Conservation (phyloP, 2,113 vertebrate species). For the Spea bombifrons region DNA sequence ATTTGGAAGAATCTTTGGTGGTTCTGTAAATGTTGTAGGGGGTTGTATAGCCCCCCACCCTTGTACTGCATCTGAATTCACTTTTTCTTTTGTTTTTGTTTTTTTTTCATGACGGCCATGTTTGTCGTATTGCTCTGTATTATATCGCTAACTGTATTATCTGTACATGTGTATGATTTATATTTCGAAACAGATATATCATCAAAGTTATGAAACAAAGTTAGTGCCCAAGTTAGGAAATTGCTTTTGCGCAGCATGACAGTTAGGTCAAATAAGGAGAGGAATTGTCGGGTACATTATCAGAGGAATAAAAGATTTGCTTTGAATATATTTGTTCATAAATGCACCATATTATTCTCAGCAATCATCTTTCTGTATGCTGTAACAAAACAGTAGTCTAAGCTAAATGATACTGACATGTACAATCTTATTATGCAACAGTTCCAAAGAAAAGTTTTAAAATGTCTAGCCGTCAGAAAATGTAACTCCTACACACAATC, state of each 20-base stretch:
- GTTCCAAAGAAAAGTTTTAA: neutral
- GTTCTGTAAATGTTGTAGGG: too few relatives aligned
- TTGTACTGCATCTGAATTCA: too few relatives aligned
- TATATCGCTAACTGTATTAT: too few relatives aligned
- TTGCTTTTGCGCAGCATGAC: neutral
- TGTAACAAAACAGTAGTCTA: slow-evolving; percentile 2
- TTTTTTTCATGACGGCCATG: too few relatives aligned
- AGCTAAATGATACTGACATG: neutral
- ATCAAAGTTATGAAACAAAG: too few relatives aligned
- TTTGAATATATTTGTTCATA: slow-evolving; percentile 5
- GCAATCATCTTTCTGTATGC: neutral
- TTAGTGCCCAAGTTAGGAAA: neutral
- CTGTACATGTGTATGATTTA: too few relatives aligned
- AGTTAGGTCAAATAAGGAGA: slow-evolving; percentile 4
- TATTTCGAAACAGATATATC: too few relatives aligned
- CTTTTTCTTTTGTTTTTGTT: too few relatives aligned
- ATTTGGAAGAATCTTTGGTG: too few relatives aligned
- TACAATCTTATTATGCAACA: neutral
- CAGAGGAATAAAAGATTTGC: neutral
- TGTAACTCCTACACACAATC: neutral
- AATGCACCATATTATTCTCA: neutral
- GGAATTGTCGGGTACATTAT: slow-evolving; percentile 14
- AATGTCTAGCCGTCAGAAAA: neutral
- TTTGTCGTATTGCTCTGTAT: too few relatives aligned
- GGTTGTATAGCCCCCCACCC: too few relatives aligned